phyloP scores from a whole-genome alignment of 2,113 vertebrate genomes.

The Pholis gunnellus region DNA sequence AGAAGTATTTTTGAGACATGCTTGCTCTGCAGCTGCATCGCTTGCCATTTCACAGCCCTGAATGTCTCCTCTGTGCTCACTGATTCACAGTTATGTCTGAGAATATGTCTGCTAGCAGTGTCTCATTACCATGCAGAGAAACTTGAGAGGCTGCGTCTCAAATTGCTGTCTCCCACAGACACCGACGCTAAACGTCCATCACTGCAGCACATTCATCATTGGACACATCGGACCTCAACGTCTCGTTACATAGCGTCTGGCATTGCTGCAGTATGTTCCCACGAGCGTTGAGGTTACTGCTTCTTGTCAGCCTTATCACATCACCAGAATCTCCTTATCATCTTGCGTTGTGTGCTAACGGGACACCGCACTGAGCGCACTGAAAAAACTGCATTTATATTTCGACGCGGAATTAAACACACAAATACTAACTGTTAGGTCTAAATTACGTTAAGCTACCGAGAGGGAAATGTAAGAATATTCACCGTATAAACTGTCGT shows the following conservation, averaged over 20 bases:
- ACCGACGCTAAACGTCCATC: conserved; percentile 10
- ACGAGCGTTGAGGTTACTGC: neutral
- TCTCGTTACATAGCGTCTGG: neutral
- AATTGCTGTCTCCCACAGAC: conserved; percentile 1
- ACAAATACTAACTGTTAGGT: accelerated
- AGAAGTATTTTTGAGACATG: no score
- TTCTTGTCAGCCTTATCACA: neutral
- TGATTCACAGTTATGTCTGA: neutral
- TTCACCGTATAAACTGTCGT: conserved; percentile 64
- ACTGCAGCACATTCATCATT: conserved; percentile 15
- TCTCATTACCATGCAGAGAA: conserved; percentile 3
- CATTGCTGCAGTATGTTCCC: no score
- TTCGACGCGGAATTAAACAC: conserved; percentile 34
- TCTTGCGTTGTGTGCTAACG: conserved; percentile 50
- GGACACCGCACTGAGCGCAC: conserved; percentile 39
- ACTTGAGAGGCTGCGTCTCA: conserved; percentile 38
- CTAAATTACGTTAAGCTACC: no score
- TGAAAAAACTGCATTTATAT: neutral
- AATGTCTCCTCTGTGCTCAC: neutral
- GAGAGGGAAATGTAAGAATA: neutral
- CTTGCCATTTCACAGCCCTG: neutral
- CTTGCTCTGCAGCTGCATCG: neutral
- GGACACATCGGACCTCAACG: neutral
- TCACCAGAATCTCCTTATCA: neutral
- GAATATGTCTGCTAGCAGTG: neutral